phyloP scores from a whole-genome alignment of 2,888 invertebrate species.

The Brachynemurus nebulosus region DNA sequence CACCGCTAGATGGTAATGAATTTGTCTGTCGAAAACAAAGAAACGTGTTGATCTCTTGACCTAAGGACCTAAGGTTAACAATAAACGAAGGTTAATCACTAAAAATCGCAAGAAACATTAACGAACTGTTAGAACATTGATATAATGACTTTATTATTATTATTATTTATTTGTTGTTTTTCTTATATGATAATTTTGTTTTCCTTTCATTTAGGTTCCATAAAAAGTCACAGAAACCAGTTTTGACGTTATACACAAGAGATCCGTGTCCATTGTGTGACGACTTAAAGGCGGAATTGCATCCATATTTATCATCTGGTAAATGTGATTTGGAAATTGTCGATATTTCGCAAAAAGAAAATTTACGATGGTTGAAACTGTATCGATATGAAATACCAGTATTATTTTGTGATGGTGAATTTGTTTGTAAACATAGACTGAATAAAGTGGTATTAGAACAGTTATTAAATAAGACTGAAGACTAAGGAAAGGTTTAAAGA shows the following conservation, averaged over 20 bases:
- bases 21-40: too few relatives aligned
- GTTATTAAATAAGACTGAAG: too few relatives aligned
- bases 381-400: conserved; percentile 82
- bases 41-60: too few relatives aligned
- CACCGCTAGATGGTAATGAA: too few relatives aligned
- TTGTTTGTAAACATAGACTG: conserved; percentile 62
- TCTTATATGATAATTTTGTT: not conserved
- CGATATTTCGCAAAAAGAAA: conserved; percentile 60
- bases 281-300: conserved; percentile 52
- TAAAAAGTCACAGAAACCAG: conserved; percentile 37
- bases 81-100: too few relatives aligned
- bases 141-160: too few relatives aligned
- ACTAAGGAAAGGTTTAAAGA: too few relatives aligned
- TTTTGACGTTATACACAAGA: conserved; percentile 69
- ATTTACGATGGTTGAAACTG: conserved; percentile 54
- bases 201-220: conserved; percentile 5
- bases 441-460: conserved; percentile 41
- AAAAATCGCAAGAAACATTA: too few relatives aligned
- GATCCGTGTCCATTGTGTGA: conserved; percentile 73
- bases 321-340: conserved; percentile 51
- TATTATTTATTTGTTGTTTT: too few relatives aligned
- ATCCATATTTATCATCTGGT: conserved; percentile 39
- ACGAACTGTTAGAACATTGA: too few relatives aligned
- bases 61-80: too few relatives aligned
- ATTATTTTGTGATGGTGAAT: conserved; percentile 68